phyloP scores from a whole-genome alignment of 2,888 invertebrate genomes.

The Pachliopta kotzebuea region DNA sequence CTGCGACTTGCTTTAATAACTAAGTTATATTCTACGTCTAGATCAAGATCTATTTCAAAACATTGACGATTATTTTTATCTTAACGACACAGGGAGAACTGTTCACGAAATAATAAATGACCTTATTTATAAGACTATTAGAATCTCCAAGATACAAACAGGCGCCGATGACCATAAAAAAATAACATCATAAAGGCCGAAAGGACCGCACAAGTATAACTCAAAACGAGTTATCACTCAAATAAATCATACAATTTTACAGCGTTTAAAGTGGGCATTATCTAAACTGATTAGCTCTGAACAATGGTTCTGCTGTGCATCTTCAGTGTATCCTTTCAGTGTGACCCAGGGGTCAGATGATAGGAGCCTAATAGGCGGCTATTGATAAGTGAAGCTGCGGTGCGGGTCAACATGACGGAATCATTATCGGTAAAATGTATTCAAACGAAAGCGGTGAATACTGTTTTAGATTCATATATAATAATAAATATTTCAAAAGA shows the following conservation, averaged over 20 bases:
- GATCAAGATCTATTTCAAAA: slow-evolving; percentile 2
- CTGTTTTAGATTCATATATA: too few species aligned
- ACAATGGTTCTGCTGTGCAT: slow-evolving; percentile 57
- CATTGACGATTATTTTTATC: not conserved
- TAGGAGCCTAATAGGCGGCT: slow-evolving; percentile 42
- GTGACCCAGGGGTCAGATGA: slow-evolving; percentile 55
- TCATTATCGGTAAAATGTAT: slow-evolving; percentile 15
- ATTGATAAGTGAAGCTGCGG: slow-evolving; percentile 25
- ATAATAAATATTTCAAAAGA: too few species aligned
- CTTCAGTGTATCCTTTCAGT: slow-evolving; percentile 48
- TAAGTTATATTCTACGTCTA: not conserved
- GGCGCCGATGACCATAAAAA: slow-evolving; percentile 30
- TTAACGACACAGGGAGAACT: not conserved
- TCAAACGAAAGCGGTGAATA: slow-evolving; percentile 11
- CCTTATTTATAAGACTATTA: not conserved
- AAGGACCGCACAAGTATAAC: slow-evolving; percentile 37
- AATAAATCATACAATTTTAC: slow-evolving; percentile 72
- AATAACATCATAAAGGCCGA: slow-evolving; percentile 30
- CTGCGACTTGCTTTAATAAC: slow-evolving; percentile 1
- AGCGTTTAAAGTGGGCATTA: slow-evolving; percentile 67
- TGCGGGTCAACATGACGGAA: slow-evolving; percentile 23
- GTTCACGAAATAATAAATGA: not conserved
- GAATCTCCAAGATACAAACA: slow-evolving; percentile 21
- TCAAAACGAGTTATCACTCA: slow-evolving; percentile 48
- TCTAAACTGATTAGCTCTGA: slow-evolving; percentile 57